A percentile compares a stretch with the other conserved stretches of the same genome.
Conservation (phyloP, 2,888 invertebrate genomes). For the Drosophila koepferae region DNA sequence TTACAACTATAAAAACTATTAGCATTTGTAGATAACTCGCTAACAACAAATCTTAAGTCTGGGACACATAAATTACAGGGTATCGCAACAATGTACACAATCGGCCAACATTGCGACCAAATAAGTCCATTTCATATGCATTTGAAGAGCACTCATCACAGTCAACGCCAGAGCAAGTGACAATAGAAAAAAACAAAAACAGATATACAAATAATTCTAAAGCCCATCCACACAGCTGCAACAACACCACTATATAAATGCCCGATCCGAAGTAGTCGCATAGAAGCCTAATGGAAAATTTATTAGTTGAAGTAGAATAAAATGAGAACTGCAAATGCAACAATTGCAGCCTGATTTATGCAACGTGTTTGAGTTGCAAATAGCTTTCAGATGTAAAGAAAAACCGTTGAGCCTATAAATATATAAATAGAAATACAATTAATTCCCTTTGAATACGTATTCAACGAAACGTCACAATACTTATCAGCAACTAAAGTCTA, state of each 20-base stretch:
- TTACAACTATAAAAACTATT: background rate
- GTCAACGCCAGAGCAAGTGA: conserved; percentile 10
- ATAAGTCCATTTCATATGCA: conserved; percentile 25
- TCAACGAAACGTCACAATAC: background rate
- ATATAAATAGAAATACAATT: background rate
- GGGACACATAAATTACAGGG: conserved; percentile 5
- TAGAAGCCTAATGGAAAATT: conserved; percentile 56
- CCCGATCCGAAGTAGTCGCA: conserved; percentile 24
- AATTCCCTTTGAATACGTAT: background rate
- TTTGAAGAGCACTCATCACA: conserved; percentile 43
- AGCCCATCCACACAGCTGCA: background rate
- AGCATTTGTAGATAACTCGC: background rate
- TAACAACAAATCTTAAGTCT: background rate
- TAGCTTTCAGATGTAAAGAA: background rate
- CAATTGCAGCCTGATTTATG: conserved; percentile 1
- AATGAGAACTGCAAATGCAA: conserved; percentile 25
- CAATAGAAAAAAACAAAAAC: background rate
- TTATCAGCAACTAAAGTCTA: background rate
- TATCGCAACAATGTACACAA: conserved; percentile 33
- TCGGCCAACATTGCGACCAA: conserved; percentile 9
- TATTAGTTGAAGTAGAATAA: conserved; percentile 35
- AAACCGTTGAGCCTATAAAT: background rate
- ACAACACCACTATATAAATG: conserved; percentile 40
- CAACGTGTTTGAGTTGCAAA: background rate
- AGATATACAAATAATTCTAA: background rate